phyloP scores from a whole-genome alignment of 2,888 invertebrate species.

The Parnassius mnemosyne region DNA sequence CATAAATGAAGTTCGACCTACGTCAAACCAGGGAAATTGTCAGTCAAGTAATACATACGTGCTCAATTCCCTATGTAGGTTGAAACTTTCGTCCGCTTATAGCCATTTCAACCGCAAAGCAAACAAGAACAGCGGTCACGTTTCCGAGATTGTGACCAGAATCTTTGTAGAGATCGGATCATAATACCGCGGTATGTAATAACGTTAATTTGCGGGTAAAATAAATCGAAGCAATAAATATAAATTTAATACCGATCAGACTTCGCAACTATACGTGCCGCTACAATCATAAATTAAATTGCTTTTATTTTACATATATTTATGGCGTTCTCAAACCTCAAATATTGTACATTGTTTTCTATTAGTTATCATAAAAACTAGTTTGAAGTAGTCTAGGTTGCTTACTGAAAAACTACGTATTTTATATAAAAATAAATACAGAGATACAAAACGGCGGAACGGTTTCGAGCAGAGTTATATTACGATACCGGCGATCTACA shows the following conservation, averaged over 20 bases:
- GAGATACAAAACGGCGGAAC: slow-evolving; percentile 40
- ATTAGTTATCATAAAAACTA: too few species aligned
- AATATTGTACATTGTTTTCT: too few species aligned
- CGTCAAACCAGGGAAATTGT: slow-evolving; percentile 67
- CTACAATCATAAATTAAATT: neutral
- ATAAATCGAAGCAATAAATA: slow-evolving; percentile 30
- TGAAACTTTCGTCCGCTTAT: slow-evolving; percentile 69
- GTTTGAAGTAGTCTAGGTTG: neutral
- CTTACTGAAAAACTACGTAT: neutral
- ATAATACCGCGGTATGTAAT: slow-evolving; percentile 44
- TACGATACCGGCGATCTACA: slow-evolving; percentile 42
- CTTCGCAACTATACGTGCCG: neutral
- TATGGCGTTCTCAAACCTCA: too few species aligned
- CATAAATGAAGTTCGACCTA: slow-evolving; percentile 62
- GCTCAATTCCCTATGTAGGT: slow-evolving; percentile 63
- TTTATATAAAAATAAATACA: slow-evolving; percentile 30
- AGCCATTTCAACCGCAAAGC: slow-evolving; percentile 63
- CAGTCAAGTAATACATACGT: slow-evolving; percentile 62
- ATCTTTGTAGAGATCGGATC: slow-evolving; percentile 44
- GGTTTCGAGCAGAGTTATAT: slow-evolving; percentile 28
- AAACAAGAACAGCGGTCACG: slow-evolving; percentile 70
- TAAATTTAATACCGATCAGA: slow-evolving; percentile 22
- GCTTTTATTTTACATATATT: too few species aligned
- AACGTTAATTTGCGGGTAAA: slow-evolving; percentile 50
- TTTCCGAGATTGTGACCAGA: slow-evolving; percentile 56